phyloP scores from a whole-genome alignment of 2,888 invertebrate genomes.

The Sericinus montela region DNA sequence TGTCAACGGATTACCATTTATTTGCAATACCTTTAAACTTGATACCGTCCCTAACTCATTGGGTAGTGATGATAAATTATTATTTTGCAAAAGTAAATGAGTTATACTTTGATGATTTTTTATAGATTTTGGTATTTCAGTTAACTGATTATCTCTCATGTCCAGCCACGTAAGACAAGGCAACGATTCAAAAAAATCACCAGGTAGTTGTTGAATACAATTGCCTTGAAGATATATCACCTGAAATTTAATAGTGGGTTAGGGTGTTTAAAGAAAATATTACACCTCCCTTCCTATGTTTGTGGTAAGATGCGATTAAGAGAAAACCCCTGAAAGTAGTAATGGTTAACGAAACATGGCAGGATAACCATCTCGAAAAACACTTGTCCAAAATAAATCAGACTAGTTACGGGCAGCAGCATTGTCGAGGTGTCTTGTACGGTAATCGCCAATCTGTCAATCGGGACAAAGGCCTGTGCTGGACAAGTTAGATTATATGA shows the following conservation, averaged over 20 bases:
- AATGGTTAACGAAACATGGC: no score
- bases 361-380: no score
- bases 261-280: no score
- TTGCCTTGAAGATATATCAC: slow-evolving; percentile 75
- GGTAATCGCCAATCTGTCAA: no score
- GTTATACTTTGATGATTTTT: slow-evolving; percentile 79
- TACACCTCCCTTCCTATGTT: no score
- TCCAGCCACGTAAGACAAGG: slow-evolving; percentile 82
- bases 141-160: slow-evolving; percentile 80
- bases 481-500: no score
- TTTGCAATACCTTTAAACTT: slow-evolving; percentile 80
- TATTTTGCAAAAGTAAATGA: slow-evolving; percentile 82
- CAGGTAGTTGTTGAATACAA: slow-evolving; percentile 69
- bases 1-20: slow-evolving; percentile 80
- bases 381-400: no score
- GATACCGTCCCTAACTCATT: slow-evolving; percentile 81
- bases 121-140: slow-evolving; percentile 75
- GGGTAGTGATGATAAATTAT: slow-evolving; percentile 78
- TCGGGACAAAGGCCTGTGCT: no score
- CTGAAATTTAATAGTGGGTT: slow-evolving; percentile 35
- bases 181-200: slow-evolving; percentile 78
- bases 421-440: no score
- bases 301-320: no score
- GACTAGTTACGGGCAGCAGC: no score
- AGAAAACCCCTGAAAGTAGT: no score